Evolutionary conservation across 2,888 invertebrate species (phyloP).

Genomic region (Mythimna pallens): DNA sequence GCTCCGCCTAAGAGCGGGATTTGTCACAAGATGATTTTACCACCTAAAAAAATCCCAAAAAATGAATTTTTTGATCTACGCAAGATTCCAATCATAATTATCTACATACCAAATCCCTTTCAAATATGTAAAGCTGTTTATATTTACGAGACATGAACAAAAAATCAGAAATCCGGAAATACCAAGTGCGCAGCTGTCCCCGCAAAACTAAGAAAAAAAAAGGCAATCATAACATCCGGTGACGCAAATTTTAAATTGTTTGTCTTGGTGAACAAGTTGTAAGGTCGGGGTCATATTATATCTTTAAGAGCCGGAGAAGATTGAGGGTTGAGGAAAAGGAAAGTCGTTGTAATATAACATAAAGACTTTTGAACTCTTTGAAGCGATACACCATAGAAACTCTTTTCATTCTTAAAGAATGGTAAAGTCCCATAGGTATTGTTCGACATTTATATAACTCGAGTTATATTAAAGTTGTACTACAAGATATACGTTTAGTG

Average conservation of each 20-base stretch:
- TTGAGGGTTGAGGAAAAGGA: conserved; percentile 6
- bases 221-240: conserved; percentile 40
- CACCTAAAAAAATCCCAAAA: no score
- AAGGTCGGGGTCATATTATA: conserved; percentile 28
- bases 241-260: conserved; percentile 53
- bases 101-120: neutral
- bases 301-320: neutral
- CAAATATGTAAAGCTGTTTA: conserved; percentile 20
- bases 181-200: conserved; percentile 53
- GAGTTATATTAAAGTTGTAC: neutral
- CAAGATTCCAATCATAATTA: neutral
- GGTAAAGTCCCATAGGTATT: conserved; percentile 3
- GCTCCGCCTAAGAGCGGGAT: no score
- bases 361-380: neutral
- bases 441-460: conserved; percentile 12
- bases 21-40: no score
- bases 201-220: conserved; percentile 42
- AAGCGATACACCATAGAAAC: neutral
- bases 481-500: neutral
- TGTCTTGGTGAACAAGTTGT: conserved; percentile 22
- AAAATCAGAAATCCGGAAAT: conserved; percentile 48
- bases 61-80: no score
- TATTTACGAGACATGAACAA: conserved; percentile 5
- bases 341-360: neutral
- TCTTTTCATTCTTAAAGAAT: neutral